Evolutionary conservation across 2,888 invertebrate species (phyloP).

Genomic region (Drosophila prolongata): DNA sequence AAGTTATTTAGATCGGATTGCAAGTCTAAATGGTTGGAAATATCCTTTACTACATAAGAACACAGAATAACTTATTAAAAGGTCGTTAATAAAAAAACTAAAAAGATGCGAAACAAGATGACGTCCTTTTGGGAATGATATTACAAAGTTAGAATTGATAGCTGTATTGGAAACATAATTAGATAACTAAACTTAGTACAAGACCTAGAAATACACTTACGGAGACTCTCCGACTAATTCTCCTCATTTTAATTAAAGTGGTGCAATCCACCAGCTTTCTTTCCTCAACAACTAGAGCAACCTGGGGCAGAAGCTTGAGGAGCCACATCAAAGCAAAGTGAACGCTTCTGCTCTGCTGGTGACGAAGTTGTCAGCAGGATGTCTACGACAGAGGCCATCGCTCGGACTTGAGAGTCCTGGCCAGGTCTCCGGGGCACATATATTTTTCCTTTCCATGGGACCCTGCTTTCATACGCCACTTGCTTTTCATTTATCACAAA

Average conservation of each 20-base stretch:
- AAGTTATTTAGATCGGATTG: too few relatives aligned
- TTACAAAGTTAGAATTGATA: too few relatives aligned
- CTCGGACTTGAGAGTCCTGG: constrained; percentile 11
- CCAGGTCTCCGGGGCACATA: constrained; percentile 22
- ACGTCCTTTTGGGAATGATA: too few relatives aligned
- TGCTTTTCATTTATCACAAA: constrained; percentile 80
- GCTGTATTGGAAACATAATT: too few relatives aligned
- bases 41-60: too few relatives aligned
- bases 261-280: background rate
- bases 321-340: constrained; percentile 54
- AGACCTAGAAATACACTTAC: too few relatives aligned
- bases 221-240: background rate
- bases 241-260: constrained; percentile 16
- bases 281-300: constrained; percentile 21
- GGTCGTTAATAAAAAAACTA: too few relatives aligned
- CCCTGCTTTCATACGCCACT: constrained; percentile 72
- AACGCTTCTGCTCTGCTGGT: constrained; percentile 46
- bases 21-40: too few relatives aligned
- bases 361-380: constrained; percentile 64
- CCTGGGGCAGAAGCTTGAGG: constrained; percentile 7
- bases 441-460: constrained; percentile 45
- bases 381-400: constrained; percentile 47
- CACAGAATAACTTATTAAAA: too few relatives aligned
- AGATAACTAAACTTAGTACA: too few relatives aligned
- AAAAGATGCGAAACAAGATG: too few relatives aligned